phyloP scores from a whole-genome alignment of 2,113 vertebrate species.

The Pteropus alecto region DNA sequence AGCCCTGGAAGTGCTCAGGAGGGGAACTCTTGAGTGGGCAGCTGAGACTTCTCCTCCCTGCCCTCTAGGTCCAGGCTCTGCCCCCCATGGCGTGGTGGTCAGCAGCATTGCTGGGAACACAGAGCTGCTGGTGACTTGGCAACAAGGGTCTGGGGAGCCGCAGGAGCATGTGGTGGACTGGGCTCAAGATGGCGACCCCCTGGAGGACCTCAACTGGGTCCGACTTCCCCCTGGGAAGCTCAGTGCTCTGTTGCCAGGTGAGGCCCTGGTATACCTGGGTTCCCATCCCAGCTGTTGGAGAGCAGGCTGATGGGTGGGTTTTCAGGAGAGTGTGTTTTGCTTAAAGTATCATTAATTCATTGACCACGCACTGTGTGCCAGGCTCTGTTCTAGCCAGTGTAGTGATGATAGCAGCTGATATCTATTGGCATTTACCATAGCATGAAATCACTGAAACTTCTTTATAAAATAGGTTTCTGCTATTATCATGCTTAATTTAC shows the following conservation, averaged over 20 bases:
- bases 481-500: background rate
- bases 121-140: conserved; percentile 68
- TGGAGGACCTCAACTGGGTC: conserved; percentile 41
- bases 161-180: conserved; percentile 71
- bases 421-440: background rate
- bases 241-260: conserved; percentile 64
- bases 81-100: background rate
- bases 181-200: background rate
- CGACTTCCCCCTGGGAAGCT: background rate
- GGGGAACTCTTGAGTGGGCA: background rate
- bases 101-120: background rate
- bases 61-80: conserved; percentile 10
- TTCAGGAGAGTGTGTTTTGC: background rate
- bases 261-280: background rate
- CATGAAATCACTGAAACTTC: background rate
- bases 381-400: background rate
- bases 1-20: background rate
- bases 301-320: background rate
- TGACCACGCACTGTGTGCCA: background rate
- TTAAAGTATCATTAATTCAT: background rate
- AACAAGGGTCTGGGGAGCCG: background rate
- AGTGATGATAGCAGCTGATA: background rate
- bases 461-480: background rate
- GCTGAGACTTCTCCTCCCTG: background rate
- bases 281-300: background rate